Evolutionary conservation across 2,113 vertebrate species (phyloP), one percentile per base, ranked within the genome.

Genomic region (Pteropus alecto): DNA sequence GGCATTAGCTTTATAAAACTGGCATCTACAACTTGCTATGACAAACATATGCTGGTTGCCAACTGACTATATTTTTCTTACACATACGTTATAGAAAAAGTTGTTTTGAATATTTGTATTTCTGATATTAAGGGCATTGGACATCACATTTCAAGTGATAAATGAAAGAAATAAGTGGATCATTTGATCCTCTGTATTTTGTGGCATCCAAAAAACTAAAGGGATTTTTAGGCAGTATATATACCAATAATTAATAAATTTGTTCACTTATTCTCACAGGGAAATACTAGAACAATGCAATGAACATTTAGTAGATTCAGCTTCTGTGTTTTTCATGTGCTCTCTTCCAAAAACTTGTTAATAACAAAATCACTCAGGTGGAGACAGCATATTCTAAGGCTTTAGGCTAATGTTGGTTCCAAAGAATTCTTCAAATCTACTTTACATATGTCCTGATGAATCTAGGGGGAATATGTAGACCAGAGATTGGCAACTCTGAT

Each of bases 261-360:
- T 41, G 92, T 88, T 65, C 61, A 28, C 67, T 91, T 74, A 85
- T 95, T 95, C 56, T 85, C 83, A 92, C 3, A 81, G n/a, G 41
- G 33, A 74, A 85, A 21, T 84, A 79, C 46, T 93, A 79, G 30
- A 93, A 84, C 38, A 78, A 84, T 41, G 28, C 56, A 56, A 41
- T 46, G 87, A 91, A 91, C 48, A 91, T 81, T 68, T 95, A 35
- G 18, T 88, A 81, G 30, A 60, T 68, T 92, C n/a, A 92, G 65
- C 48, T 84, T 74, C 61, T 93, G 18, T 6, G 81, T 85, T 94
- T 48, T 81, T 85, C 41, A 71, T 51, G 21, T 68, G 43, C 5
- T 95, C 12, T 88, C 76, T 95, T 76, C 89, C 30, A 58, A 92
- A 89, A 95, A 71, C 24, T 78, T 90, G 90, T 94, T 86, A 87